phyloP scores from a whole-genome alignment of 2,888 invertebrate genomes.

The Euplagia quadripunctaria region DNA sequence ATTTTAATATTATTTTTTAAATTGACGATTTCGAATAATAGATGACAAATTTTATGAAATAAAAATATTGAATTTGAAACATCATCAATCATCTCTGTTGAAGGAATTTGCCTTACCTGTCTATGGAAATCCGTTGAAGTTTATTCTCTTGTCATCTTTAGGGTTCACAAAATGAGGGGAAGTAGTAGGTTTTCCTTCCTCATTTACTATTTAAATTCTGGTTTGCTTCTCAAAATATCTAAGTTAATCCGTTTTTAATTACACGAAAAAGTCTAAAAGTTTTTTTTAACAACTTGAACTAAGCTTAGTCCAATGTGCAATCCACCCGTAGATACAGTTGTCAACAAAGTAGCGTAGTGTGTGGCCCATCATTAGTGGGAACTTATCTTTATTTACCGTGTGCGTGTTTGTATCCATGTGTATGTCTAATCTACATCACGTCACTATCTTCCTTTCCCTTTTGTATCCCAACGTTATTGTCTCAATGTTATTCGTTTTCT shows the following conservation, averaged over 20 bases:
- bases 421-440: constrained; percentile 21
- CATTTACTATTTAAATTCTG: neutral
- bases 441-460: constrained; percentile 28
- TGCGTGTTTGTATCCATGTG: constrained; percentile 12
- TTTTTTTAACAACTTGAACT: neutral
- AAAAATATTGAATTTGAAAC: no score
- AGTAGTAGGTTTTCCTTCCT: no score
- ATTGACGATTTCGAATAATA: no score
- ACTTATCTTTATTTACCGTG: constrained; percentile 62
- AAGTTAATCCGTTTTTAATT: neutral
- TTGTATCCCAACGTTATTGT: constrained; percentile 26
- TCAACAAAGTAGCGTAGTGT: constrained; percentile 58
- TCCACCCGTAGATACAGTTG: constrained; percentile 54
- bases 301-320: constrained; percentile 29
- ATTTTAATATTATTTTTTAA: no score
- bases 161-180: no score
- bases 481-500: neutral
- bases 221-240: neutral
- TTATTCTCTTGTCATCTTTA: no score
- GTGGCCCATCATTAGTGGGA: constrained; percentile 64
- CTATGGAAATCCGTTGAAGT: no score
- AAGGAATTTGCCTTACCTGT: no score
- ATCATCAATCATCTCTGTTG: no score
- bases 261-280: neutral
- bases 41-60: no score